phyloP scores from a whole-genome alignment of 2,797 vertebrate genomes.

The Vultur gryphus region DNA sequence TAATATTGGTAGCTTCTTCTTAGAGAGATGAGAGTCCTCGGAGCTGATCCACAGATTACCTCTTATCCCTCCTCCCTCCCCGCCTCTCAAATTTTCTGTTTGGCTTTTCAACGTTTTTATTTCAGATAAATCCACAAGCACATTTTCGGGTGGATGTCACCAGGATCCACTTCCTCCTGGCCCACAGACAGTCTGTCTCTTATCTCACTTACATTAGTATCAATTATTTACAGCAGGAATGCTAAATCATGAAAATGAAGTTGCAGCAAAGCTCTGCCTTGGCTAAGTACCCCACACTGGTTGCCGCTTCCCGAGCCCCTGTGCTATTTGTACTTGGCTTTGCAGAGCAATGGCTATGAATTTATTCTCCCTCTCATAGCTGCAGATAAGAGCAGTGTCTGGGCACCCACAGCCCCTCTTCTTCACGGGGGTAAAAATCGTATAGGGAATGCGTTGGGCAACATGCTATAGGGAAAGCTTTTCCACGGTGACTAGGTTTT shows the following conservation, averaged over 20 bases:
- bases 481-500: background rate
- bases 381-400: background rate
- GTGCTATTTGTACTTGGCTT: background rate
- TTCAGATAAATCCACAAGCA: conserved; percentile 19
- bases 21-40: fast-evolving
- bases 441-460: fast-evolving
- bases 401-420: background rate
- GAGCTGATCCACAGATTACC: background rate
- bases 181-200: conserved; percentile 57
- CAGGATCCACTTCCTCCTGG: conserved; percentile 30
- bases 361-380: background rate
- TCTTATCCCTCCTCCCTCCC: background rate
- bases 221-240: conserved; percentile 36
- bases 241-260: conserved; percentile 15
- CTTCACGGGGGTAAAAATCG: background rate
- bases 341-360: background rate
- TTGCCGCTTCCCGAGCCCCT: background rate
- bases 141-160: conserved; percentile 48
- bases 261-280: background rate
- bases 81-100: background rate
- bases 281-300: background rate
- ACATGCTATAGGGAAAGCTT: background rate
- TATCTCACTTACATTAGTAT: conserved; percentile 51
- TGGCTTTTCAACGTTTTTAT: background rate
- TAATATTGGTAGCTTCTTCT: background rate